Evolutionary conservation across 1,140 invertebrate species (phyloP), one percentile per base, ranked within the genome.

Genomic region (Eumaeus atala): DNA sequence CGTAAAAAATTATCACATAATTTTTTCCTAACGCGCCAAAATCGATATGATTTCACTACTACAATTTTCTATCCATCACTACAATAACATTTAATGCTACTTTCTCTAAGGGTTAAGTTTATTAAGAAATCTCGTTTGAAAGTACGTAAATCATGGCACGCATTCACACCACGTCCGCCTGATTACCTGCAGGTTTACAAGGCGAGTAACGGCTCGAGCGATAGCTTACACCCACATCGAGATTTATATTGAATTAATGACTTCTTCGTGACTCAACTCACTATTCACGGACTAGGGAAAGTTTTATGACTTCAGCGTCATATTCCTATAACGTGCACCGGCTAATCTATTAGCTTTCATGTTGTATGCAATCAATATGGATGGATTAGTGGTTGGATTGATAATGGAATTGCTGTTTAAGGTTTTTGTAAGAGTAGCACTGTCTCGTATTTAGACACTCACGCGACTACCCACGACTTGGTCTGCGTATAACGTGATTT

Each of bases 261-360:
- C 67, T 67, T 54, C 59, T 85, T 77, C 79, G 82, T 85, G 79
- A 85, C 79, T 67, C 59, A 70, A 56, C 72, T 76, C 72, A 76
- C 70, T 85, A 80, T 83, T 76, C 70, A 70, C 67, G 63, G 55
- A 47, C 64, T 49, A 64, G 66, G 76, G 75, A 78, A 78, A 82
- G 73, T 76, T 80, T 78, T 84, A 83, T 78, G 64, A 65, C 53
- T 51, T 59, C 59, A 61, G 48, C 54, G 54, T 48, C 54, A 54
- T 69, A 68, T 74, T 62, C 65, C 56, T 56, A 60, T 66, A 61
- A 71, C 68, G 67, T 66, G 62, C 55, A 56, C 58, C 21, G 47
- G 62, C 60, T 74, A 70, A 73, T 78, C 61, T 64, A 67, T 66
- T 59, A 66, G 68, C 62, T 71, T 66, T 66, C 65, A 68, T 65